Evolutionary conservation across 35 echinoderm and acorn worm species (phyloP), one percentile per base, ranked within the genome.

Genomic region (Lytechinus pictus): DNA sequence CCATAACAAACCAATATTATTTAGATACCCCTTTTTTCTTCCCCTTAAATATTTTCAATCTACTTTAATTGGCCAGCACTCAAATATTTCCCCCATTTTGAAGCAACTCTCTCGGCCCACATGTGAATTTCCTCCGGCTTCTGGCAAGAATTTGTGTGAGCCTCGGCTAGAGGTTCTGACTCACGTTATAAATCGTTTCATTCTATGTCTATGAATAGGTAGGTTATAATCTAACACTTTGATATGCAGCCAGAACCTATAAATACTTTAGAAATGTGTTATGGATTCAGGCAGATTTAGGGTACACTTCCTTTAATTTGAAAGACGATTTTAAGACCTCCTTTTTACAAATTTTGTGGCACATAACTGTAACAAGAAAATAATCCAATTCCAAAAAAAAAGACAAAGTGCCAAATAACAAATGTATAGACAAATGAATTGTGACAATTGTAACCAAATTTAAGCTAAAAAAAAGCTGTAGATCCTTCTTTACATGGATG

Each of bases 181-280:
- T 79, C 66, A 79, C 66, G n/a, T 79, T 79, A 79, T 4, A 79
- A 24, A 79, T 79, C 66, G n/a, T 79, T 79, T n/a, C 19, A 79
- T 7, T 24, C 66, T 24, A 79, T 79, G 66, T 79, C 66, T 79
- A 79, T 79, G 66, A 79, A 79, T 79, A 79, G 66, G 66, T 79
- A 79, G 66, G 56, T 58, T 13, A 9, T 79, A 79, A 79, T 79
- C 66, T 79, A 19, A 79, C 16, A 54, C 52, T 90, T 52, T 90
- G 88, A 90, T 54, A n/a, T 44, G 28, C 88, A 90, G 88, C 88
- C 88, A 90, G 52, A 52, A 90, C 10, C 88, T 90, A 90, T 90
- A 90, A 90, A 90, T 90, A 90, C 88, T 54, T 90, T 90, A 44
- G 3, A 52, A 90, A 33, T 90, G 28, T 90, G 88, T 90, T 51